These are phyloP conservation scores for Melopsittacus undulatus DNA, from an alignment of 2,797 vertebrate species.

Conservation along the genomic window DNA sequence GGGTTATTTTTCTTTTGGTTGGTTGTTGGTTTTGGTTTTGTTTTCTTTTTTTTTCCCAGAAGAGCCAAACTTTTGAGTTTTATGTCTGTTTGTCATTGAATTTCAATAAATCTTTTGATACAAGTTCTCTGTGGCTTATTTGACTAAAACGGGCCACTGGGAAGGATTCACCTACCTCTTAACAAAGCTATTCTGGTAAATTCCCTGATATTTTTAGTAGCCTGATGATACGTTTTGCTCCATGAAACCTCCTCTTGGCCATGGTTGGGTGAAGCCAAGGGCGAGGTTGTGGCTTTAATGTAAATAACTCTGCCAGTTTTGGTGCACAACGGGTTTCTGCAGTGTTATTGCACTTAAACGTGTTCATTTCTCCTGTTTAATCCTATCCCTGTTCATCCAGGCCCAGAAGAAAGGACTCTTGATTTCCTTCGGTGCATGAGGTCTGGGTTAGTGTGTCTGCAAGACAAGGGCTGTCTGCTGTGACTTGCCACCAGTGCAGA, in stretches of 20 bases:
- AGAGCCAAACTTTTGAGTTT: constrained; percentile 86
- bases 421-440: not conserved
- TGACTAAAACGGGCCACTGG: constrained; percentile 65
- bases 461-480: not conserved
- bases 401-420: not conserved
- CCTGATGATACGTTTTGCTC: not conserved
- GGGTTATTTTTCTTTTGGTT: not conserved
- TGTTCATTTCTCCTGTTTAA: not conserved
- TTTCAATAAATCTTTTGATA: constrained; percentile 97
- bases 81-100: constrained; percentile 86
- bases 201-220: not conserved
- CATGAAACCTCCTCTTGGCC: not conserved
- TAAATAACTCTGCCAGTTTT: not conserved
- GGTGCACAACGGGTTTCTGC: not conserved
- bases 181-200: not conserved
- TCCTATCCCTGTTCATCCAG: not conserved
- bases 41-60: constrained; percentile 28
- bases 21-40: not conserved
- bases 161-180: not conserved
- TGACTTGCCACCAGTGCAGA: not conserved
- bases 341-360: rapidly evolving
- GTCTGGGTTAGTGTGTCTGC: not conserved
- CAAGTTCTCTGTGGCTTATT: constrained; percentile 81
- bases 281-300: not conserved
- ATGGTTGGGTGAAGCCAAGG: not conserved